Evolutionary conservation across 2,113 vertebrate species (phyloP).

Genomic region (Hippocampus abdominalis): DNA sequence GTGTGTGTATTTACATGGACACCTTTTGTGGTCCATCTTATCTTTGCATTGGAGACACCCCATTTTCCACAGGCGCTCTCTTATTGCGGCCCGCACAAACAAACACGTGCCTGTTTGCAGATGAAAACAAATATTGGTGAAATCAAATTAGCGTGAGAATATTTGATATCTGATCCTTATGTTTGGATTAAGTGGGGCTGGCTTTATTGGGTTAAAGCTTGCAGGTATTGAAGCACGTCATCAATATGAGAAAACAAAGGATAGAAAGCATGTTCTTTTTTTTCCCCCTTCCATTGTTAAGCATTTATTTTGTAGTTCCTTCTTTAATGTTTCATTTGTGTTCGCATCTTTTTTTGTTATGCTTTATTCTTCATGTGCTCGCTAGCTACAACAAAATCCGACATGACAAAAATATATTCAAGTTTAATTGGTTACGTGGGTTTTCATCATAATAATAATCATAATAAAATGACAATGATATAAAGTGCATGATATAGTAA

Average conservation of each 20-base stretch:
- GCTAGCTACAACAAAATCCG: not conserved
- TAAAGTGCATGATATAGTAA: too few species aligned
- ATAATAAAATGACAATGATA: too few species aligned
- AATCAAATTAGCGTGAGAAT: slow-evolving; percentile 68
- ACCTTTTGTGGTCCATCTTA: slow-evolving; percentile 32
- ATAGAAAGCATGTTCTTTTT: slow-evolving; percentile 11
- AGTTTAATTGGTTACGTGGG: too few species aligned
- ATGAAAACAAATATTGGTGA: slow-evolving; percentile 71
- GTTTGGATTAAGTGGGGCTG: slow-evolving; percentile 62
- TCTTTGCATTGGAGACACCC: slow-evolving; percentile 46
- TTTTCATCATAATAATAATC: too few species aligned
- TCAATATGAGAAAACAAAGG: slow-evolving; percentile 41
- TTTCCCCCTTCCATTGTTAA: slow-evolving; percentile 15
- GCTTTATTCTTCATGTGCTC: not conserved
- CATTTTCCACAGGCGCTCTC: slow-evolving; percentile 48
- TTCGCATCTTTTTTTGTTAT: not conserved
- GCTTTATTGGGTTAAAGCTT: slow-evolving; percentile 61
- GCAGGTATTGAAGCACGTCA: slow-evolving; percentile 43
- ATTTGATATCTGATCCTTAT: slow-evolving; percentile 68
- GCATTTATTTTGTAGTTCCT: slow-evolving; percentile 2
- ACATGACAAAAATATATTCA: not conserved
- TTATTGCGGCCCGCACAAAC: slow-evolving; percentile 53
- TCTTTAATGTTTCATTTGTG: not conserved
- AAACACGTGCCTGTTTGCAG: slow-evolving; percentile 62
- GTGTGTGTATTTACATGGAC: slow-evolving; percentile 19